phyloP scores from a whole-genome alignment of 2,797 vertebrate genomes.

The Gambusia yucatana region DNA sequence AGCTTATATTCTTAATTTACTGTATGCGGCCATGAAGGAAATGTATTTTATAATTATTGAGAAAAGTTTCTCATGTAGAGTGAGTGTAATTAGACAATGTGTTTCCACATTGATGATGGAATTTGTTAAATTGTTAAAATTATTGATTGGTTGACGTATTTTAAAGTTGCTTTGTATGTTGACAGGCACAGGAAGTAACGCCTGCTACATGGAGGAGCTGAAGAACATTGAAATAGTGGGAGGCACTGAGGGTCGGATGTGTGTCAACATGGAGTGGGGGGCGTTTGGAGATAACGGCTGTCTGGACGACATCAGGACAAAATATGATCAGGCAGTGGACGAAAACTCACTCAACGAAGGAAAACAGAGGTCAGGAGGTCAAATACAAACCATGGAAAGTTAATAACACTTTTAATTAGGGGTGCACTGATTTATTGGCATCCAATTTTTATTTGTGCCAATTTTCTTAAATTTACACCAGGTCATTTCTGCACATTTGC shows the following conservation, averaged over 20 bases:
- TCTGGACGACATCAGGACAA: constrained; percentile 94
- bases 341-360: constrained; percentile 94
- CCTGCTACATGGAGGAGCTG: constrained; percentile 98
- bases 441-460: too few relatives aligned
- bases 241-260: constrained; percentile 90
- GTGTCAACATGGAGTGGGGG: constrained; percentile 98
- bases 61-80: too few relatives aligned
- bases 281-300: constrained; percentile 97
- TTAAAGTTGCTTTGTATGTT: constrained; percentile 16
- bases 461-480: too few relatives aligned
- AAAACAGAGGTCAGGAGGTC: constrained; percentile 88
- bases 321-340: constrained; percentile 92
- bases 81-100: too few relatives aligned
- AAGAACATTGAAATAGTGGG: constrained; percentile 91
- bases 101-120: too few relatives aligned
- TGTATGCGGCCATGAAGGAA: too few relatives aligned
- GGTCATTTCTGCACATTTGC: too few relatives aligned
- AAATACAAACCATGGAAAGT: background rate
- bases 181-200: constrained; percentile 95
- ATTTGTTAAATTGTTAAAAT: too few relatives aligned
- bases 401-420: background rate
- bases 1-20: too few relatives aligned
- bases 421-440: too few relatives aligned
- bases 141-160: background rate
- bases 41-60: too few relatives aligned